These are phyloP conservation scores for Smithornis capensis DNA, from an alignment of 2,113 vertebrate species.

Conservation along the genomic window DNA sequence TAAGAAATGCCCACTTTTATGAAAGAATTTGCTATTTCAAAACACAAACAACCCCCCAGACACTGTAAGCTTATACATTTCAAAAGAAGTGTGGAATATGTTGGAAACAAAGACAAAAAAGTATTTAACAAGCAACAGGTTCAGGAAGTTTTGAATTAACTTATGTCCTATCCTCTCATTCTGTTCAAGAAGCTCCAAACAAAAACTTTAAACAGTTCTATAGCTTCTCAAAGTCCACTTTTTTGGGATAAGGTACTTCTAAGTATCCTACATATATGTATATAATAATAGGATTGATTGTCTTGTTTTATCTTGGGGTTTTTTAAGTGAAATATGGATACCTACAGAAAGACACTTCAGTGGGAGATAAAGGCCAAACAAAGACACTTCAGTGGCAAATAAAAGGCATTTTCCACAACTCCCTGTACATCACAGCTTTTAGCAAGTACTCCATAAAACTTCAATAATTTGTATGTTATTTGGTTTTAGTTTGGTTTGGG, in stretches of 20 bases:
- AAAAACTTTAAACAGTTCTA: neutral
- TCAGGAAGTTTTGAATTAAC: neutral
- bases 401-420: neutral
- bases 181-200: neutral
- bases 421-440: neutral
- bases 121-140: neutral
- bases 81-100: neutral
- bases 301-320: no score
- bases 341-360: neutral
- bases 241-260: neutral
- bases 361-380: neutral
- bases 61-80: neutral
- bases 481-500: fast-evolving
- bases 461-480: neutral
- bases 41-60: neutral
- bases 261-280: no score
- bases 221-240: neutral
- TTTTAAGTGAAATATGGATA: neutral
- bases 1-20: neutral
- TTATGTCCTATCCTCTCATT: neutral
- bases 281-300: fast-evolving
- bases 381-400: neutral
- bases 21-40: neutral
- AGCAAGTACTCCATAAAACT: neutral
- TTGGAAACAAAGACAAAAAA: neutral